A percentile compares a stretch with the other conserved stretches of the same genome.
Evolutionary conservation across 2,888 invertebrate genomes (phyloP).

Genomic region (Harpagoxenus sublaevis): DNA sequence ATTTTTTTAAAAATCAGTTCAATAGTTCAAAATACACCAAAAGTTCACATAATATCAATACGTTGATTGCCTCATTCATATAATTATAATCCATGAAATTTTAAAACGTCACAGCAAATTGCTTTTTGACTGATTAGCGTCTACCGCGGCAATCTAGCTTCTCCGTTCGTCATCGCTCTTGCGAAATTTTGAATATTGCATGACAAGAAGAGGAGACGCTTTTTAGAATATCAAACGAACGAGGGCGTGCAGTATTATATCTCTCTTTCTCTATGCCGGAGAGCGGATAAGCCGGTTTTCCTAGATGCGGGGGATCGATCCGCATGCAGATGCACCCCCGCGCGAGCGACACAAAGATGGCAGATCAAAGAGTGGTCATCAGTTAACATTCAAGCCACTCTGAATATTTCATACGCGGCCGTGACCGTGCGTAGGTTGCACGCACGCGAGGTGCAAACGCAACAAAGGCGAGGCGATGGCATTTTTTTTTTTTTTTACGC

Average conservation of each 20-base stretch:
- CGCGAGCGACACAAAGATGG: constrained; percentile 27
- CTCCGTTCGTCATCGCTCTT: background rate
- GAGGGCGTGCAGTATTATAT: constrained; percentile 35
- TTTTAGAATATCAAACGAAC: constrained; percentile 53
- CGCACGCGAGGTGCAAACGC: constrained; percentile 45
- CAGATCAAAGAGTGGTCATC: constrained; percentile 36
- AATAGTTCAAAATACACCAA: background rate
- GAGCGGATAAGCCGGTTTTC: constrained; percentile 38
- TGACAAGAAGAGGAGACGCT: constrained; percentile 47
- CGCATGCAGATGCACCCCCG: constrained; percentile 52
- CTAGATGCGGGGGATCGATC: constrained; percentile 43
- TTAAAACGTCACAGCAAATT: background rate
- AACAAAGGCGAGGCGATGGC: constrained; percentile 40
- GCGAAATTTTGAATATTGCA: constrained; percentile 52
- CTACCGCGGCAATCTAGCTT: background rate
- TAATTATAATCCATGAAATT: background rate
- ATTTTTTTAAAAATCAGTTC: background rate
- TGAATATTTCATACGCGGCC: constrained; percentile 58
- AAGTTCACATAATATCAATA: background rate
- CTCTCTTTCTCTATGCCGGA: constrained; percentile 12
- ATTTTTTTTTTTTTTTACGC: constrained; percentile 32
- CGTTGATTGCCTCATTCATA: background rate
- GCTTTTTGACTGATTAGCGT: background rate
- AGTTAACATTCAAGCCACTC: constrained; percentile 40
- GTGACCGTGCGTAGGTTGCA: constrained; percentile 55